A percentile compares a stretch with the other conserved stretches of the same genome.
Conservation (phyloP, 2,888 invertebrate genomes). For the Diabrotica balteata region DNA sequence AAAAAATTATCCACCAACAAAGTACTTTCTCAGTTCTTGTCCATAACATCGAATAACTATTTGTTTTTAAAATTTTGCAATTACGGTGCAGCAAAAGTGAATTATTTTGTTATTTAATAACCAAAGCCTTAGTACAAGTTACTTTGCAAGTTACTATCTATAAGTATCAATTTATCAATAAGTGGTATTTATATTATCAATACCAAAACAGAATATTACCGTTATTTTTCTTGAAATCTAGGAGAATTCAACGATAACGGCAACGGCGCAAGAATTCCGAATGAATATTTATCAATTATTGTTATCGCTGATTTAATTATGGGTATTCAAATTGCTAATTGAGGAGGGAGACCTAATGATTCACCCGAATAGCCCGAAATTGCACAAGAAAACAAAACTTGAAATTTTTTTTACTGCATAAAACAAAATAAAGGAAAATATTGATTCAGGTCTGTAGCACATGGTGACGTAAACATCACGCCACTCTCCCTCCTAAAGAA, state of each 20-base stretch:
- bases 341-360: background rate
- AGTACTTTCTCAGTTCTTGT: too few species aligned
- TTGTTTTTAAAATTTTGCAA: too few species aligned
- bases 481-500: slow-evolving; percentile 45
- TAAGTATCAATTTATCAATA: too few species aligned
- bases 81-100: too few species aligned
- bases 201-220: background rate
- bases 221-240: background rate
- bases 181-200: too few species aligned
- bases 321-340: background rate
- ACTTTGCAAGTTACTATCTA: too few species aligned
- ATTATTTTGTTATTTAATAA: too few species aligned
- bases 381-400: background rate
- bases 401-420: background rate
- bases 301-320: slow-evolving; percentile 4
- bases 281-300: slow-evolving; percentile 9
- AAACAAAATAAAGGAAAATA: slow-evolving; percentile 36
- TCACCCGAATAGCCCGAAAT: slow-evolving; percentile 1
- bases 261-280: background rate
- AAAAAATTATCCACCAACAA: too few species aligned
- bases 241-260: background rate
- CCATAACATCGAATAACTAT: too few species aligned
- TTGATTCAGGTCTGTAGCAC: slow-evolving; percentile 43
- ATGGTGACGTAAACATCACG: slow-evolving; percentile 49
- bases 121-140: too few species aligned